Percentiles rank a stretch among this genome's conserved stretches.
These are phyloP conservation scores for Leptoclinus maculatus DNA, from an alignment of 2,797 vertebrate genomes.

Conservation along the genomic window DNA sequence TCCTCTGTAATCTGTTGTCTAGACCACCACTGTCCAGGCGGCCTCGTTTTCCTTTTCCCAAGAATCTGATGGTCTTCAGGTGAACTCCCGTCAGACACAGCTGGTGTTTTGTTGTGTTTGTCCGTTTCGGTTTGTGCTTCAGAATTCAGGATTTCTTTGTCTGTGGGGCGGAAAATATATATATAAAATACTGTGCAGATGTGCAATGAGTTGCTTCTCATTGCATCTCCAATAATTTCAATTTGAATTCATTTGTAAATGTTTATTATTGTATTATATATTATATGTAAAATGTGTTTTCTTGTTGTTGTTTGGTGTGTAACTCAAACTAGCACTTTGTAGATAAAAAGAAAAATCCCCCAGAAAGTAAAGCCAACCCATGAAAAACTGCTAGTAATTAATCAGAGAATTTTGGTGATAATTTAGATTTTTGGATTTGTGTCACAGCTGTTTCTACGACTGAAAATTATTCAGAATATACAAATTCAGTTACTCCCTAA, in stretches of 20 bases:
- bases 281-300: neutral
- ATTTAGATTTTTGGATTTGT: no score
- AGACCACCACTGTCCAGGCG: conserved; percentile 68
- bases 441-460: neutral
- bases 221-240: neutral
- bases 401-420: neutral
- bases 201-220: neutral
- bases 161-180: conserved; percentile 11
- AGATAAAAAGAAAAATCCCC: neutral
- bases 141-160: neutral
- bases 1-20: conserved; percentile 22
- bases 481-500: neutral
- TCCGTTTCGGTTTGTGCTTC: conserved; percentile 7
- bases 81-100: conserved; percentile 16
- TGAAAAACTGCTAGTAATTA: neutral
- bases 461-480: neutral
- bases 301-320: neutral
- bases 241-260: neutral
- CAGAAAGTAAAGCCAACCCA: neutral
- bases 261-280: neutral
- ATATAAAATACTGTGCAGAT: neutral
- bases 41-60: conserved; percentile 68
- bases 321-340: neutral
- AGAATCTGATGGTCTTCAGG: conserved; percentile 22
- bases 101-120: conserved; percentile 10